A percentile compares a stretch with the other conserved stretches of the same genome.
Conservation (phyloP, 2,113 vertebrate genomes). For the Callipepla californica region DNA sequence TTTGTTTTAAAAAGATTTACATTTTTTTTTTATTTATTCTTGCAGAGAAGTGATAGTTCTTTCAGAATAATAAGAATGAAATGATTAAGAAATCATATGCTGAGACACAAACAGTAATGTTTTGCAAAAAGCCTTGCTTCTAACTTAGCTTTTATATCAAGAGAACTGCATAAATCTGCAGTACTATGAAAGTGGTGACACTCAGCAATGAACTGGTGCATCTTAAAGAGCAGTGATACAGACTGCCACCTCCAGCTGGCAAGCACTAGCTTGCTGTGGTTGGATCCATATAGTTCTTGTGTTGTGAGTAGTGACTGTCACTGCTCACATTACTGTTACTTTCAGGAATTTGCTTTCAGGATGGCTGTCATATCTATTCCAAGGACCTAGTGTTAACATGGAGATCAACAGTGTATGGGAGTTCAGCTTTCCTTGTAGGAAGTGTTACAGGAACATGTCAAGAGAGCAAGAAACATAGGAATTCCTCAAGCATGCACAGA, state of each 20-base stretch:
- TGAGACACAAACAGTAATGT: background rate
- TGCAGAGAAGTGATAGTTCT: background rate
- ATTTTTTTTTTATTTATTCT: background rate
- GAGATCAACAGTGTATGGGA: background rate
- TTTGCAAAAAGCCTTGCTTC: background rate
- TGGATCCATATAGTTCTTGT: accelerated
- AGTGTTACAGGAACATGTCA: background rate
- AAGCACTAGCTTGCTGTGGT: background rate
- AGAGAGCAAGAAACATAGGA: background rate
- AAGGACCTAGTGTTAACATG: background rate
- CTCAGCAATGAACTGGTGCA: background rate
- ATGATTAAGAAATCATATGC: background rate
- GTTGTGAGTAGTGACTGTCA: background rate
- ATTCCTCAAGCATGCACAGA: background rate
- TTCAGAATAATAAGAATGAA: background rate
- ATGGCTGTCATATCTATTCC: background rate
- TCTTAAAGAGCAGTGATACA: background rate
- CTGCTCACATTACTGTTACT: background rate
- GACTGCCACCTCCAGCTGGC: background rate
- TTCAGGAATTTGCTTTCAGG: background rate
- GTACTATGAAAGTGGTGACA: background rate
- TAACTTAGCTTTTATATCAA: background rate
- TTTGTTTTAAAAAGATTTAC: background rate
- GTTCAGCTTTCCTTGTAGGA: background rate
- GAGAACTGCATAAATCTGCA: background rate